Base-by-base conservation (phyloP, 2,797 vertebrate species). In the Pipistrellus pipistrellus region DNA sequence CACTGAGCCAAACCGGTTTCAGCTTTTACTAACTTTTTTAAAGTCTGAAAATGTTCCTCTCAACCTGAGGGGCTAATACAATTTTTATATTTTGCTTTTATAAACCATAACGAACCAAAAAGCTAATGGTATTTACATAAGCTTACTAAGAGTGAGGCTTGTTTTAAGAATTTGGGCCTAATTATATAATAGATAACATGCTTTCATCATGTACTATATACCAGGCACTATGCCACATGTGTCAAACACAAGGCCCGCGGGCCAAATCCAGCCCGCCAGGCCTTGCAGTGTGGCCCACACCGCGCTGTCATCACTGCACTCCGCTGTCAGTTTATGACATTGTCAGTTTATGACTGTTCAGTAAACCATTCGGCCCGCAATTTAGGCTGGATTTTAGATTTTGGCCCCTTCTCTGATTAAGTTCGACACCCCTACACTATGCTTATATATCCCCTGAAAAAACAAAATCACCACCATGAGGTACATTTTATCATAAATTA, bases 21-120 rank as follows among this genome's bases (percentile, higher is more conserved):
- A 6, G 6, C 38, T 41, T 90, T 86, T 59, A 53, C 41, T 44
- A 9, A 85, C 80, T 85, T 46, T 55, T 48, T 66, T 66, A 21
- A 92, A 41, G 72, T 66, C 80, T 84, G 55, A 84, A 95, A 78
- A 66, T 62, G 15, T 78, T 57, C 66, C 57, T 72, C 35, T 78
- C 72, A 71, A 59, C 12, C 32, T 57, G 21, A 59, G 95, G 72
- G 75, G 66, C 73, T 25, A 72, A 87, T 89, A 55, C 32, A 13
- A 73, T 53, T 88, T 78, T 88, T 84, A n/a, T 88, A 55, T n/a
- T 88, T 64, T 38, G 35, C 48, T 69, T 93, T 85, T 48, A 82
- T 75, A 86, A 86, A 69, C 48, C 30, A 30, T 64, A 57, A n/a
- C 30, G 48, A 94, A 87, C 48, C n/a, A n/a, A 83, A 90, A 88